A percentile compares a stretch with the other conserved stretches of the same genome.
Evolutionary conservation across 2,113 vertebrate genomes (phyloP).

Genomic region (Struthio camelus): DNA sequence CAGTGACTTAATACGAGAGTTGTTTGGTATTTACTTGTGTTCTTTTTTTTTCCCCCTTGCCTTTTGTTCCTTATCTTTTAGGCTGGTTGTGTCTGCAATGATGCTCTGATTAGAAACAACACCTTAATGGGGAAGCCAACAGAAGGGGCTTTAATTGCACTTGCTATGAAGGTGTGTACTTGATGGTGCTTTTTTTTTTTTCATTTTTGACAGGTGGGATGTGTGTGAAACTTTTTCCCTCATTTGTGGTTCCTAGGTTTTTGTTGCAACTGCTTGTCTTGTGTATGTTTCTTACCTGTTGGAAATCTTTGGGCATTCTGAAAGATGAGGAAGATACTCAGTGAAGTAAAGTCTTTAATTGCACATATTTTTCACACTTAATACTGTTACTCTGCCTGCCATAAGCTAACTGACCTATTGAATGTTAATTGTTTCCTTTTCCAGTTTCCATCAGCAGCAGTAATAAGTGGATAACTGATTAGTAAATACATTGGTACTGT

Average conservation of each 20-base stretch:
- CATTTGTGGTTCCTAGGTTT: neutral
- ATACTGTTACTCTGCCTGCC: neutral
- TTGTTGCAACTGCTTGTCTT: neutral
- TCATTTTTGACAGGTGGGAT: neutral
- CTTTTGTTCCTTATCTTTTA: conserved; percentile 55
- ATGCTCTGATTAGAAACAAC: conserved; percentile 91
- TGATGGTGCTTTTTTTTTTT: neutral
- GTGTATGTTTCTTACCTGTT: neutral
- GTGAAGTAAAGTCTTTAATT: conserved; percentile 1
- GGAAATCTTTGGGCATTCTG: neutral
- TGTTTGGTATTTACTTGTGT: neutral
- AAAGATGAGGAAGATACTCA: neutral
- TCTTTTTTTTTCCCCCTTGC: neutral
- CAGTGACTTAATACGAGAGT: neutral
- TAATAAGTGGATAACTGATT: neutral
- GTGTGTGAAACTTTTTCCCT: neutral
- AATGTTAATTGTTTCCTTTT: neutral
- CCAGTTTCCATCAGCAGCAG: neutral
- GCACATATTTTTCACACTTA: neutral
- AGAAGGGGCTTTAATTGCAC: conserved; percentile 93
- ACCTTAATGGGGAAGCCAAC: conserved; percentile 94
- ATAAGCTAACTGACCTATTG: neutral
- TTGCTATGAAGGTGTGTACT: conserved; percentile 93
- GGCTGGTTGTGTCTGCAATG: conserved; percentile 95
- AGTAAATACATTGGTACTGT: neutral